These are phyloP conservation scores for Spicauda simplicius DNA, from an alignment of 2,888 invertebrate genomes.

Conservation along the genomic window DNA sequence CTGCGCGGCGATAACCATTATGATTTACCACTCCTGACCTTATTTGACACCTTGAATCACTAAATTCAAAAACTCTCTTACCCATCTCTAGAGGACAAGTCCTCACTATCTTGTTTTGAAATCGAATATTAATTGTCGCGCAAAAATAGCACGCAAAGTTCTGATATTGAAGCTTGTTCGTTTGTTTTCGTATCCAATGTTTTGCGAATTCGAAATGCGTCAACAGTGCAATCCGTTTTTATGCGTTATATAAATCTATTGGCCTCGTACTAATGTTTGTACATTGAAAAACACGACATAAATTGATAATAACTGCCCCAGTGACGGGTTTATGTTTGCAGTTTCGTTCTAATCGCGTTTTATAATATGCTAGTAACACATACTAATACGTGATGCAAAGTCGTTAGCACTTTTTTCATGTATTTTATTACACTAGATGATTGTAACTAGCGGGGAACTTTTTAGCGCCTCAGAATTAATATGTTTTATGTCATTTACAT, in stretches of 20 bases:
- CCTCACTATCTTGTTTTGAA: background rate
- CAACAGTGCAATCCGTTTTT: constrained; percentile 25
- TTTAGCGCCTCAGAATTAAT: too few species aligned
- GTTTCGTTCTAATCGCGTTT: constrained; percentile 20
- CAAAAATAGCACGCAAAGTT: constrained; percentile 6
- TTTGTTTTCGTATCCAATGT: constrained; percentile 22
- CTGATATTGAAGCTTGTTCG: constrained; percentile 7
- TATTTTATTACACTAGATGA: too few species aligned
- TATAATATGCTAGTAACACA: background rate
- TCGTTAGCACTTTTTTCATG: background rate
- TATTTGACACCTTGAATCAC: too few species aligned
- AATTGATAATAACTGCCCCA: constrained; percentile 30
- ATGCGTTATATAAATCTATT: constrained; percentile 19
- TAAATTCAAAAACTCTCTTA: background rate
- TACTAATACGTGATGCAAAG: background rate
- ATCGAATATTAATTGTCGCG: constrained; percentile 7
- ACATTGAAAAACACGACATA: constrained; percentile 26
- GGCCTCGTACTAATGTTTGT: constrained; percentile 26
- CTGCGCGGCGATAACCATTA: too few species aligned
- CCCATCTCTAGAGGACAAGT: background rate
- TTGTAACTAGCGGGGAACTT: too few species aligned
- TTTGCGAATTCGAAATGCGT: constrained; percentile 19
- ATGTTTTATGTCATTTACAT: too few species aligned
- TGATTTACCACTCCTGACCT: too few species aligned
- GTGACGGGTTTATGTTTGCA: constrained; percentile 16